Evolutionary conservation across 2,797 vertebrate species (phyloP), one percentile per base, ranked within the genome.

Genomic region (Sebastolobus altivelis): DNA sequence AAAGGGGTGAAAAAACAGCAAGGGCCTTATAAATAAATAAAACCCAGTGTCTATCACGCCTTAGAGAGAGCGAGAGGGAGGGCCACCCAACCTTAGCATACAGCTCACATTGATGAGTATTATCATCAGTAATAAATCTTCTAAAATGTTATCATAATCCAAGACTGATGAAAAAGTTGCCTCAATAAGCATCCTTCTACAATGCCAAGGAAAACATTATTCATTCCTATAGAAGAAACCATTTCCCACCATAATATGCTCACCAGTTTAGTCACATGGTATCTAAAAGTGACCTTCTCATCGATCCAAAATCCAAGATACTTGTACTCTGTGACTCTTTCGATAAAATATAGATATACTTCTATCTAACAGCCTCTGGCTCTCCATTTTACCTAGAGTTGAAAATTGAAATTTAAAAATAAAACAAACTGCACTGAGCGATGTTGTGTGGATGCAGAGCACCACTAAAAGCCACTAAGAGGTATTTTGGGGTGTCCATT

Each of bases 381-480:
- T 65, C 70, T 77, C 58, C 49, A 25, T 69, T 82, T 77, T 75
- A 87, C 68, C 68, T 83, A 5, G 59, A 20, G 82, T 25, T 72
- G 60, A 43, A 80, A 77, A 89, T 81, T 80, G 33, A 63, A 80
- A 84, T 49, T 52, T 72, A 82, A 90, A 84, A 83, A 79, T 68
- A 75, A 77, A 58, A 58, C n/a, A 62, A 43, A 65, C 16, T 29
- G n/a, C 54, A 8, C 13, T 58, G 27, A 25, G 14, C 46, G 8
- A 29, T 38, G 60, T 6, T 60, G 12, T 77, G 59, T 35, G 27
- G 55, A 55, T 22, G 33, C 59, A 46, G 78, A 79, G 49, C 31
- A 65, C 38, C 40, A 52, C 75, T 88, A 70, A 82, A 85, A 89
- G 81, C 75, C 81, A 69, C 56, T 80, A 22, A 77, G 63, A 68